phyloP scores from a whole-genome alignment of 2,797 vertebrate genomes.

The Craterocephalus amniculus region DNA sequence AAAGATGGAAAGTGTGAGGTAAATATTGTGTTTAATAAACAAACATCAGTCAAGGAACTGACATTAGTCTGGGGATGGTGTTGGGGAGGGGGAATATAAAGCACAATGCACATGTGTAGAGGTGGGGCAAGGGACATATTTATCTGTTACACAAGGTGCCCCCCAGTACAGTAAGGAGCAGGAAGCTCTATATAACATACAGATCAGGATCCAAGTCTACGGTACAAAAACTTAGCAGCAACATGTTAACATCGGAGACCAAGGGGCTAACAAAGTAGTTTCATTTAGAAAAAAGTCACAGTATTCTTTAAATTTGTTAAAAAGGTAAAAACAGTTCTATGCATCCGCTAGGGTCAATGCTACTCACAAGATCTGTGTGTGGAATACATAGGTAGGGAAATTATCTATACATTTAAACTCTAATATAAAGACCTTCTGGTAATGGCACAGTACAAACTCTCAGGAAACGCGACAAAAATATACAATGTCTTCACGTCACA shows the following conservation, averaged over 20 bases:
- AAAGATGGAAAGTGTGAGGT: conserved; percentile 84
- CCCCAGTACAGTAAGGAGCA: conserved; percentile 87
- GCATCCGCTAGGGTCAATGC: conserved; percentile 82
- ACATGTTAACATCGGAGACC: conserved; percentile 94
- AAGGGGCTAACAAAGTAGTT: conserved; percentile 94
- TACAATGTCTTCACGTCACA: conserved; percentile 88
- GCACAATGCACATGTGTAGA: conserved; percentile 88
- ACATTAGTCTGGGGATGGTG: conserved; percentile 92
- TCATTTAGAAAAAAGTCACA: conserved; percentile 93
- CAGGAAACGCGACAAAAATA: conserved; percentile 89
- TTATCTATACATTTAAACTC: conserved; percentile 86
- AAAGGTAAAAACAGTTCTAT: conserved; percentile 91
- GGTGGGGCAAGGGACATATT: conserved; percentile 80
- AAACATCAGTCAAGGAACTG: conserved; percentile 96
- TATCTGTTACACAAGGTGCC: conserved; percentile 92
- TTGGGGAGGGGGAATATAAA: conserved; percentile 78
- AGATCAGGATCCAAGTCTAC: conserved; percentile 89
- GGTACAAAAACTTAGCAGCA: conserved; percentile 95
- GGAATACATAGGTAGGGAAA: conserved; percentile 84
- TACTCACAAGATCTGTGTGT: conserved; percentile 81
- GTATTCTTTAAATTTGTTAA: conserved; percentile 89
- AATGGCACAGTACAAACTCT: conserved; percentile 87
- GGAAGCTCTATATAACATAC: conserved; percentile 90
- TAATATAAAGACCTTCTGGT: conserved; percentile 88
- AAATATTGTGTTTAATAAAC: conserved; percentile 98